A percentile compares a stretch with the other conserved stretches of the same genome.
These are phyloP conservation scores for Genyomyrus donnyi DNA, from an alignment of 2,113 vertebrate genomes.

Conservation along the genomic window DNA sequence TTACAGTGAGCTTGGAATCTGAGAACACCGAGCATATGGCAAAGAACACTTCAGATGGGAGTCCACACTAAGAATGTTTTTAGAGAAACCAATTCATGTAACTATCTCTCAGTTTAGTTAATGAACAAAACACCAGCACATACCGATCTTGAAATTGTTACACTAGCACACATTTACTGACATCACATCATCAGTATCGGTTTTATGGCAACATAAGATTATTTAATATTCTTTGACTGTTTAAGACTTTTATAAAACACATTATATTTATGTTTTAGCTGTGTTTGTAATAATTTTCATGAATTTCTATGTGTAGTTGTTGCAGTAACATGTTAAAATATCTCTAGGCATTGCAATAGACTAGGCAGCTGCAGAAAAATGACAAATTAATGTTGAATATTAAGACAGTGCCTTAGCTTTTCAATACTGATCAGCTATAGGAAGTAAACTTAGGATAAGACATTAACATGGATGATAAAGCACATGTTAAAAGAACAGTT, in stretches of 20 bases:
- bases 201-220: background rate
- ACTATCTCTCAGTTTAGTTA: background rate
- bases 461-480: background rate
- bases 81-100: background rate
- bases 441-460: background rate
- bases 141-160: background rate
- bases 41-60: background rate
- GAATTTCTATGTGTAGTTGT: background rate
- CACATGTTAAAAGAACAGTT: background rate
- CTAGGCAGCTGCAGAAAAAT: background rate
- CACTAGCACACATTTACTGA: background rate
- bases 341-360: background rate
- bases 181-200: background rate
- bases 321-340: background rate
- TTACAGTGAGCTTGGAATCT: background rate
- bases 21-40: background rate
- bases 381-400: background rate
- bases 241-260: background rate
- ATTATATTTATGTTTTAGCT: background rate
- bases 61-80: background rate
- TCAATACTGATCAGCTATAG: background rate
- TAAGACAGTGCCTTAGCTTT: background rate
- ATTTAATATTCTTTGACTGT: background rate
- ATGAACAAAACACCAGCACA: background rate
- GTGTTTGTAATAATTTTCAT: background rate